Percentiles rank a stretch among this genome's conserved stretches.
Conservation (phyloP, 2,888 invertebrate genomes). For the Apamea sordens region DNA sequence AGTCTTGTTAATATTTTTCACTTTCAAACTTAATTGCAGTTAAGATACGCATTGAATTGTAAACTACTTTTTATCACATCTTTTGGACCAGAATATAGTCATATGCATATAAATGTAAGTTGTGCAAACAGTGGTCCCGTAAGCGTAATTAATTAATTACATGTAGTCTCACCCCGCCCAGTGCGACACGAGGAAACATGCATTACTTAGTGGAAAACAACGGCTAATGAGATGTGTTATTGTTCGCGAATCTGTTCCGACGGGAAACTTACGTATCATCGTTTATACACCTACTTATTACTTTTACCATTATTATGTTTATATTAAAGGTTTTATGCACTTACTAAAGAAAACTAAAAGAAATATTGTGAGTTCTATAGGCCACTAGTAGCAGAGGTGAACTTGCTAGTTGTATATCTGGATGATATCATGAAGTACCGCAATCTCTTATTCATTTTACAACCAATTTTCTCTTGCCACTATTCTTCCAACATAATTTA, state of each 20-base stretch:
- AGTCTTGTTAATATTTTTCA: background rate
- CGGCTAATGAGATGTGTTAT: constrained; percentile 52
- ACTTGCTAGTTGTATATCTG: background rate
- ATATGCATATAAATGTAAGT: constrained; percentile 47
- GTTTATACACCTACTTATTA: background rate
- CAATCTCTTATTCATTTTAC: constrained; percentile 1
- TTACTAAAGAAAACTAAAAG: background rate
- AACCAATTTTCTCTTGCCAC: background rate
- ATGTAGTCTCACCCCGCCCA: constrained; percentile 63
- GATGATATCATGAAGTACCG: background rate
- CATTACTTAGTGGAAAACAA: constrained; percentile 63
- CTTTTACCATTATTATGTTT: background rate
- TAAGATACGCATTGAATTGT: constrained; percentile 6
- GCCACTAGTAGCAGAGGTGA: background rate
- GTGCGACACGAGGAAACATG: constrained; percentile 57
- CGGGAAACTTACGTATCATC: constrained; percentile 1
- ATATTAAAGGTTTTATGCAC: background rate
- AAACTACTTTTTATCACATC: constrained; percentile 25
- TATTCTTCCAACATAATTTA: background rate
- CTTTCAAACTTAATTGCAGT: background rate
- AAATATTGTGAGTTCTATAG: background rate
- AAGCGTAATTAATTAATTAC: constrained; percentile 70
- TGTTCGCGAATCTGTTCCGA: constrained; percentile 31
- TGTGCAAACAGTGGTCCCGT: constrained; percentile 56
- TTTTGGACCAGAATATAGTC: constrained; percentile 34